Evolutionary conservation across 2,113 vertebrate genomes (phyloP).

Genomic region (Podiceps cristatus): DNA sequence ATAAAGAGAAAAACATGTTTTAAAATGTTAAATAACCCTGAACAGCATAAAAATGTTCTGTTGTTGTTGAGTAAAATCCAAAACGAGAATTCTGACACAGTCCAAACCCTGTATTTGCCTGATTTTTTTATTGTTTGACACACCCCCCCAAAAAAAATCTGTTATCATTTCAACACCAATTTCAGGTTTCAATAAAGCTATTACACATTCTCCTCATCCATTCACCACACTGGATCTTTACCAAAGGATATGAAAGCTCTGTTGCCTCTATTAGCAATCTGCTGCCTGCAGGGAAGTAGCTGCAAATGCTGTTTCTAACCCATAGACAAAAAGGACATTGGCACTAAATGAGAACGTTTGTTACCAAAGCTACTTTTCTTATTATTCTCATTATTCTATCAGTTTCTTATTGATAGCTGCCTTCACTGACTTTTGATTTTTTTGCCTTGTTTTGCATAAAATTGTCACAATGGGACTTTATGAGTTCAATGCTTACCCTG

Average conservation of each 20-base stretch:
- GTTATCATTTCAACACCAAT: neutral
- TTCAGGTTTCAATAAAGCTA: neutral
- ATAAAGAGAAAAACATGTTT: neutral
- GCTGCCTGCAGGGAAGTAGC: neutral
- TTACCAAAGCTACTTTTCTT: neutral
- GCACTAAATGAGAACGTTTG: neutral
- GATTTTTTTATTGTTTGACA: neutral
- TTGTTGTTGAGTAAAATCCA: neutral
- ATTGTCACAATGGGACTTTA: neutral
- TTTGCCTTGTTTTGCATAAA: neutral
- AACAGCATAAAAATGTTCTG: neutral
- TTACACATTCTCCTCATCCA: neutral
- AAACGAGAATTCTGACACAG: neutral
- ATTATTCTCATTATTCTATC: neutral
- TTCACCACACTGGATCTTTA: neutral
- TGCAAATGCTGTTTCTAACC: neutral
- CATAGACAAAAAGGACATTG: neutral
- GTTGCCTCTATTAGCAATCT: neutral
- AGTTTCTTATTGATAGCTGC: neutral
- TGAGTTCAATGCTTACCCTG: neutral
- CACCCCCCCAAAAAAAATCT: too few species aligned
- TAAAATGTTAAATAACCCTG: neutral
- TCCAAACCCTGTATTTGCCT: neutral
- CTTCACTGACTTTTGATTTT: neutral
- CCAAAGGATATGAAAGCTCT: slow-evolving; percentile 10